Evolutionary conservation across 2,113 vertebrate species (phyloP).

Genomic region (Xyrauchen texanus): DNA sequence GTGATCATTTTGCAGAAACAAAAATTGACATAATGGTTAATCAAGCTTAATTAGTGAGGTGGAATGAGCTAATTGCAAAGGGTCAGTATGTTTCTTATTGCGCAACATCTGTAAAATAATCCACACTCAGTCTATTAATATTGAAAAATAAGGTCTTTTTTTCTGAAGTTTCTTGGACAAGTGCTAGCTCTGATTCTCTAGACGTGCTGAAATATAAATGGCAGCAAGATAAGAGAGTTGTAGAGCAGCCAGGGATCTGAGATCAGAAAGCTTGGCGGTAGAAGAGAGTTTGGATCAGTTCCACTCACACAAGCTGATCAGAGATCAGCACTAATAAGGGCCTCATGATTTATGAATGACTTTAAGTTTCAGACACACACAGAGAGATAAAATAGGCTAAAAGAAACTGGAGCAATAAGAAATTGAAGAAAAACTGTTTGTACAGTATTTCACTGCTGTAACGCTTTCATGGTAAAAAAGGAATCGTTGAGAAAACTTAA

Average conservation of each 20-base stretch:
- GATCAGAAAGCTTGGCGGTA: conserved; percentile 31
- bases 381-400: not conserved
- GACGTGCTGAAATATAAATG: conserved; percentile 27
- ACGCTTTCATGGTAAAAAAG: not conserved
- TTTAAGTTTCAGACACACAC: conserved; percentile 58
- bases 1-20: no score
- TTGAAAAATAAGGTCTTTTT: conserved; percentile 3
- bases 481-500: no score
- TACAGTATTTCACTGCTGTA: no score
- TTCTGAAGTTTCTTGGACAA: not conserved
- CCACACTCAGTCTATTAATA: not conserved
- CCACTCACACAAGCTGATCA: conserved; percentile 63
- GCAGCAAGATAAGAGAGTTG: conserved; percentile 48
- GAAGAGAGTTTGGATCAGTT: conserved; percentile 62
- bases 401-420: not conserved
- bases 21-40: no score
- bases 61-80: no score
- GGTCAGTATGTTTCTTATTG: not conserved
- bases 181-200: not conserved
- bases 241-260: not conserved
- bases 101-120: not conserved
- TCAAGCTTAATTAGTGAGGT: no score
- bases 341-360: conserved; percentile 71
- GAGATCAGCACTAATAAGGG: conserved; percentile 64
- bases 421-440: no score